Evolutionary conservation across 2,888 invertebrate species (phyloP), one percentile per base, ranked within the genome.

Genomic region (Drosophila parthenogenetica): DNA sequence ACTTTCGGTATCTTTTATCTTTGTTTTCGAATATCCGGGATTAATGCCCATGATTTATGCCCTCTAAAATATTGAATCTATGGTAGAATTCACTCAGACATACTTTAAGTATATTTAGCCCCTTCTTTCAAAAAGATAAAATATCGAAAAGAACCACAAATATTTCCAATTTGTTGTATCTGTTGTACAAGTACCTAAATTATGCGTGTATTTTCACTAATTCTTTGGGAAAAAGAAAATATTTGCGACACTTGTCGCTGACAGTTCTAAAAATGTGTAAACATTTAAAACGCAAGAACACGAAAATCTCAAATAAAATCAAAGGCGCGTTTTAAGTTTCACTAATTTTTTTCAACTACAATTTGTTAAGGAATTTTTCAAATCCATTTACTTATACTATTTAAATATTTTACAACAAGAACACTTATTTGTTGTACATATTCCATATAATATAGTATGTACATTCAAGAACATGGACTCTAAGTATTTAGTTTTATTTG

Each of bases 231-330:
- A 50, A 53, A 48, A 61, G 5, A 43, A 77, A 60, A 57, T 78
- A 81, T 68, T 61, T 53, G 76, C 73, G 83, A 86, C 83, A 88
- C 73, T 88, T 74, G 68, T 68, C 68, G 70, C 62, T 85, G 84
- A 86, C 84, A 85, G 89, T 88, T 86, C 87, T 86, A 88, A 85
- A 88, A 85, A 80, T 88, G 84, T 85, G 79, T 77, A 71, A 79
- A 64, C 48, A 69, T 51, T 46, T 25, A 25, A 42, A 60, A 32
- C 5, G 5, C 14, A 42, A 25, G 43, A 54, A 43, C 62, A 17
- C 4, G 32, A 0, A 66, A 73, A 45, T 57, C 43, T 66, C 40
- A 71, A 65, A 68, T 58, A 77, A 68, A 71, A 67, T 79, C 66
- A 69, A 74, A 74, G 75, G 51, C 69, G 64, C 69, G 69, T 76